Evolutionary conservation across 2,113 vertebrate species (phyloP).

Genomic region (Alouatta palliata): DNA sequence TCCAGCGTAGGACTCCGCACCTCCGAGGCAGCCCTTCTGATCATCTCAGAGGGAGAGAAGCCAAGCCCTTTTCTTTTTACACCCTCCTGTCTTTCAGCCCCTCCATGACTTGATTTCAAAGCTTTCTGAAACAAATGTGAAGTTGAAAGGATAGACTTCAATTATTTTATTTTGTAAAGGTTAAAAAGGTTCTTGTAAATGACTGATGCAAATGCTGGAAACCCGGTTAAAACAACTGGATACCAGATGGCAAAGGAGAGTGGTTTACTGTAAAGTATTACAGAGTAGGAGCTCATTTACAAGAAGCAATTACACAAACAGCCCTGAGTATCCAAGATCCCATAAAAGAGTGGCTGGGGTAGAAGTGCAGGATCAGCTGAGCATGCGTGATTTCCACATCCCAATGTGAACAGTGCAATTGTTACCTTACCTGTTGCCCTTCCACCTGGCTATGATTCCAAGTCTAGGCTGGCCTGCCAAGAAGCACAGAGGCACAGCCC

Average conservation of each 20-base stretch:
- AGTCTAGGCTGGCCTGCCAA: not conserved
- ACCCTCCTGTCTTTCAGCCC: conserved; percentile 42
- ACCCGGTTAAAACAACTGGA: conserved; percentile 88
- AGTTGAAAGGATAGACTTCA: conserved; percentile 78
- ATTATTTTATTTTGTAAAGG: conserved; percentile 83
- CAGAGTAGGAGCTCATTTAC: conserved; percentile 87
- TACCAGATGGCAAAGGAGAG: conserved; percentile 87
- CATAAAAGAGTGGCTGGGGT: conserved; percentile 80
- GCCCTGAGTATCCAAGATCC: conserved; percentile 85
- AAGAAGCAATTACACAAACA: conserved; percentile 90
- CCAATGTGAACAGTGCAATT: not conserved
- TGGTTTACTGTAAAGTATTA: conserved; percentile 88
- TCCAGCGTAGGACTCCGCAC: not conserved
- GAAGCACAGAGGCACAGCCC: not conserved
- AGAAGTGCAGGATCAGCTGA: conserved; percentile 54
- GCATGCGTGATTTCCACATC: conserved; percentile 16
- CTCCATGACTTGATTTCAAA: conserved; percentile 62
- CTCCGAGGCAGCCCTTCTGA: not conserved
- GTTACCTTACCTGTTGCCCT: not conserved
- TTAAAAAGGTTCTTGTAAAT: conserved; percentile 88
- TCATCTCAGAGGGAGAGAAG: not conserved
- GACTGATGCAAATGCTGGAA: conserved; percentile 87
- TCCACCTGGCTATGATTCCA: not conserved
- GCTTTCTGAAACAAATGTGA: conserved; percentile 20
- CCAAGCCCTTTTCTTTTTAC: not conserved